phyloP scores from a whole-genome alignment of 2,113 vertebrate genomes.

The Rhabdornis inornatus region DNA sequence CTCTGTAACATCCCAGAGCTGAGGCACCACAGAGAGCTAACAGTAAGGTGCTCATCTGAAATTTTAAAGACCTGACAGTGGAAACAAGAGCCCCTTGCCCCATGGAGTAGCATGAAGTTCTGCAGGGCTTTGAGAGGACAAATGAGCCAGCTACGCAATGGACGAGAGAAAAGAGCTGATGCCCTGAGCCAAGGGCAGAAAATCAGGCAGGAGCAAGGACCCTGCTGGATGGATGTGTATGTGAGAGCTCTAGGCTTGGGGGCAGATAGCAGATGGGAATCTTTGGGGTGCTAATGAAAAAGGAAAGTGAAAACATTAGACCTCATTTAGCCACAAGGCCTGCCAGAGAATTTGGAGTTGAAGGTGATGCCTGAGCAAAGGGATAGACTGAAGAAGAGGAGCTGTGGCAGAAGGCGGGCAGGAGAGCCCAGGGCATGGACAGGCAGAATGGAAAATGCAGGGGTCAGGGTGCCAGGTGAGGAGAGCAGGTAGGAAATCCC shows the following conservation, averaged over 20 bases:
- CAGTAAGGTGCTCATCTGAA: not conserved
- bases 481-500: not conserved
- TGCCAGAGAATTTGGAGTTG: not conserved
- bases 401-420: not conserved
- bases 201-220: not conserved
- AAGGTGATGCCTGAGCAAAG: not conserved
- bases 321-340: not conserved
- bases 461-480: not conserved
- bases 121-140: not conserved
- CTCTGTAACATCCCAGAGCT: not conserved
- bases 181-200: not conserved
- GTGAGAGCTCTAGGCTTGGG: not conserved
- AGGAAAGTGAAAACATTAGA: not conserved
- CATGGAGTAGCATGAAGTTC: not conserved
- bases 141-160: not conserved
- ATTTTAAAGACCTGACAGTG: not conserved
- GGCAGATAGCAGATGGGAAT: not conserved
- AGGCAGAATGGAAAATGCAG: not conserved
- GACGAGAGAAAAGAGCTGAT: not conserved
- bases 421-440: not conserved
- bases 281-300: not conserved
- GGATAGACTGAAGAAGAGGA: not conserved
- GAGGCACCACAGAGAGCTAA: accelerated
- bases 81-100: not conserved
- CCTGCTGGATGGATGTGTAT: not conserved